phyloP scores from a whole-genome alignment of 2,113 vertebrate genomes.

The Crocuta crocuta region DNA sequence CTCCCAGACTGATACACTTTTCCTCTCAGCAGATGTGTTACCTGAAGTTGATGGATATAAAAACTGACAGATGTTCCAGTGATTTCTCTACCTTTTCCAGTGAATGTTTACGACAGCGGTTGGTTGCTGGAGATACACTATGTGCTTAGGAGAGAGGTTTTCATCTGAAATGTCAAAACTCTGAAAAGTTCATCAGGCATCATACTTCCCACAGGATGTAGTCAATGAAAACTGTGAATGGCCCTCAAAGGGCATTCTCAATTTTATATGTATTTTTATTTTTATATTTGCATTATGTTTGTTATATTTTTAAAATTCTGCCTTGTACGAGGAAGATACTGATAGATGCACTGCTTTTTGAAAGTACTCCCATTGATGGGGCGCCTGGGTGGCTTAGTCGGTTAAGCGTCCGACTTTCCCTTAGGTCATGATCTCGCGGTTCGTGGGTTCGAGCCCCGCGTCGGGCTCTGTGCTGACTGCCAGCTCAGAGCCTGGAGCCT shows the following conservation, averaged over 20 bases:
- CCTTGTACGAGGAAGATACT: not conserved
- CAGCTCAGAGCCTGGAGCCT: no score
- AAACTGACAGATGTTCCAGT: not conserved
- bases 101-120: not conserved
- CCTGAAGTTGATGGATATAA: not conserved
- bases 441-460: no score
- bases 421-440: no score
- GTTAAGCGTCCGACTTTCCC: no score
- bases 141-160: not conserved
- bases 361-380: not conserved
- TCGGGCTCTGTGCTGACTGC: no score
- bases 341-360: not conserved
- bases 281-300: not conserved
- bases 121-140: not conserved
- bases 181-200: not conserved
- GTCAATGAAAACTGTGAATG: not conserved
- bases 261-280: not conserved
- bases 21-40: not conserved
- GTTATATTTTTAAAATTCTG: not conserved
- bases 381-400: no score
- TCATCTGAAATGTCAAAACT: not conserved
- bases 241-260: not conserved
- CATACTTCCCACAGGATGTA: not conserved
- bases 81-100: not conserved
- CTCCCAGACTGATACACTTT: not conserved